Evolutionary conservation across 1,140 invertebrate genomes (phyloP), one percentile per base, ranked within the genome.

Genomic region (Hyphantria cunea): DNA sequence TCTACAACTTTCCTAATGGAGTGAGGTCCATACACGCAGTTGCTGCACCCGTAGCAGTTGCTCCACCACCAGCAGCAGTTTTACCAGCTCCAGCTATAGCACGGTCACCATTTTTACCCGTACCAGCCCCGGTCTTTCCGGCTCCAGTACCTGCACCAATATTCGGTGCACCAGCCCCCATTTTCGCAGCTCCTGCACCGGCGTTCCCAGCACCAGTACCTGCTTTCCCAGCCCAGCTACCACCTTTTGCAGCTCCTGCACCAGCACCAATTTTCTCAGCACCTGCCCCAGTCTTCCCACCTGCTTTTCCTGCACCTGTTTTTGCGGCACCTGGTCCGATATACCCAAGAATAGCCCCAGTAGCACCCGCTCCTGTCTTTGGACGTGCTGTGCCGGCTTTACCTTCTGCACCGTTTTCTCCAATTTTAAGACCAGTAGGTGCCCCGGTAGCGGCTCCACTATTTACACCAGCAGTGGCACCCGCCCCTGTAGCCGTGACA

Each of bases 1-100:
- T 89, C 72, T 90, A 88, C 72, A 90, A 78, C 70, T 89, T 90
- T 15, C 85, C 90, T 9, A 77, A 74, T 51, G 71, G 68, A 13
- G 78, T 83, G 51, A 74, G 84, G 59, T 84, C 82, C 12, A 81
- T 89, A 67, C 82, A 90, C 59, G 82, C 86, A 13, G 67, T 89
- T 50, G 86, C 89, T 10, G 81, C 89, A 12, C 69, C 76, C 0
- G 74, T 74, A 25, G 60, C 14, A 45, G 61, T n/a, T 6, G 76
- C 70, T 62, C 70, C 59, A 69, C 86, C 58, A 17, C 78, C 67
- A 42, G 75, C 61, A 25, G 67, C 58, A 50, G 69, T 56, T 15
- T 37, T 70, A 13, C 59, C 69, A 68, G 64, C 70, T 11, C 67
- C 32, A 33, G 79, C 42, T 53, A 72, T 63, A 17, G 44, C 54